These are phyloP conservation scores for Callimorpha dominula DNA, from an alignment of 2,888 invertebrate genomes.

Conservation along the genomic window DNA sequence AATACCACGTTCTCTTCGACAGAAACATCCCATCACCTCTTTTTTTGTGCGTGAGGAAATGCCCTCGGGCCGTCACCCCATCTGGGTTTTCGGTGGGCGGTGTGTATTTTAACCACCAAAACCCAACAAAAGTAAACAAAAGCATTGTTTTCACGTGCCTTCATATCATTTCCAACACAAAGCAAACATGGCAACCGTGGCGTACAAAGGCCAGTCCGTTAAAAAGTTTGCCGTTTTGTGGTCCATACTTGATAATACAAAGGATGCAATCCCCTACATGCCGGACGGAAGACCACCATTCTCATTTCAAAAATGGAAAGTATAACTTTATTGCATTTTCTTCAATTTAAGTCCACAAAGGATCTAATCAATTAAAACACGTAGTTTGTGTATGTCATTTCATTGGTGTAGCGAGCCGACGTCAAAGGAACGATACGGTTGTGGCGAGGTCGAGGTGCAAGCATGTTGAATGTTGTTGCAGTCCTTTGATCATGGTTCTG, in stretches of 20 bases:
- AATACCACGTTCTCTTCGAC: too few species aligned
- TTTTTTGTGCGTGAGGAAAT: too few species aligned
- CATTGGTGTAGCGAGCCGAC: background rate
- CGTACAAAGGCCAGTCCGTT: conserved; percentile 4
- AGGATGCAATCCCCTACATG: background rate
- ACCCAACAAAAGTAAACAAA: background rate
- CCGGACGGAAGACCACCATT: background rate
- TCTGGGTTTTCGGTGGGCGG: too few species aligned
- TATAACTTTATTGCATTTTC: conserved; percentile 2
- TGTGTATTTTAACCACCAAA: too few species aligned
- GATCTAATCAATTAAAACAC: background rate
- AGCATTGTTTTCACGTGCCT: background rate
- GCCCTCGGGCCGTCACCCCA: too few species aligned
- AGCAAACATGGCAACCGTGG: background rate
- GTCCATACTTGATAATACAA: background rate
- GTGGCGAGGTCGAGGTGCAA: background rate
- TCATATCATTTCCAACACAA: conserved; percentile 3
- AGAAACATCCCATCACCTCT: too few species aligned
- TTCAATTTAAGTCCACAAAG: conserved; percentile 1
- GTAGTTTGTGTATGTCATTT: background rate
- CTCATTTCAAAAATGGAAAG: conserved; percentile 6
- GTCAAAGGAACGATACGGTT: background rate
- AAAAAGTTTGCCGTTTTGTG: background rate
- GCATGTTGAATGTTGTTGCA: background rate
- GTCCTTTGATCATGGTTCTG: background rate